These are phyloP conservation scores for Ameiurus melas DNA, from an alignment of 2,113 vertebrate genomes.

Conservation along the genomic window DNA sequence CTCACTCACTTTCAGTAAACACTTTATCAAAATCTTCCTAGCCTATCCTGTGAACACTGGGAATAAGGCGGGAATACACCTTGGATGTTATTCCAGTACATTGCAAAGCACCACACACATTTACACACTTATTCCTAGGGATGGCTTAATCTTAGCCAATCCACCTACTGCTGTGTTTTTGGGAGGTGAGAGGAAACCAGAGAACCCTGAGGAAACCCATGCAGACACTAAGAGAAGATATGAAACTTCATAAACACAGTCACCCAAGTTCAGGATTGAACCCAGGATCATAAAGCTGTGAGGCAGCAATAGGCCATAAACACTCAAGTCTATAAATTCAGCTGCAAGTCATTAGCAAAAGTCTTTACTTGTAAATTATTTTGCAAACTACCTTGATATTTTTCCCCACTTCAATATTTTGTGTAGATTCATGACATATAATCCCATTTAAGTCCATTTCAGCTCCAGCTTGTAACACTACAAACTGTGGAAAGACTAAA, in stretches of 20 bases:
- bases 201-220: not conserved
- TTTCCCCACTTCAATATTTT: too few relatives aligned
- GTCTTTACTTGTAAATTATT: not conserved
- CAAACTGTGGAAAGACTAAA: too few relatives aligned
- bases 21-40: not conserved
- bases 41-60: not conserved
- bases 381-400: not conserved
- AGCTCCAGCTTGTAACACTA: too few relatives aligned
- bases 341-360: not conserved
- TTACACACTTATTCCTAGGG: not conserved
- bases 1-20: not conserved
- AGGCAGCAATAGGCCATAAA: not conserved
- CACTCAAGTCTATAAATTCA: not conserved
- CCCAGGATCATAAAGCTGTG: not conserved
- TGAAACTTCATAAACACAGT: not conserved
- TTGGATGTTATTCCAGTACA: not conserved
- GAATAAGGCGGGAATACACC: not conserved
- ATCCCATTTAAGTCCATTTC: too few relatives aligned
- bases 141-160: not conserved
- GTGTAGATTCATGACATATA: too few relatives aligned
- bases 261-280: not conserved
- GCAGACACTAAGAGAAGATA: not conserved
- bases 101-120: not conserved
- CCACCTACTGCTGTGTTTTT: not conserved
- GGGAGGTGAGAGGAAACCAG: not conserved